Evolutionary conservation across 1,140 invertebrate genomes (phyloP), one percentile per base, ranked within the genome.

Genomic region (Caenorhabditis latens): DNA sequence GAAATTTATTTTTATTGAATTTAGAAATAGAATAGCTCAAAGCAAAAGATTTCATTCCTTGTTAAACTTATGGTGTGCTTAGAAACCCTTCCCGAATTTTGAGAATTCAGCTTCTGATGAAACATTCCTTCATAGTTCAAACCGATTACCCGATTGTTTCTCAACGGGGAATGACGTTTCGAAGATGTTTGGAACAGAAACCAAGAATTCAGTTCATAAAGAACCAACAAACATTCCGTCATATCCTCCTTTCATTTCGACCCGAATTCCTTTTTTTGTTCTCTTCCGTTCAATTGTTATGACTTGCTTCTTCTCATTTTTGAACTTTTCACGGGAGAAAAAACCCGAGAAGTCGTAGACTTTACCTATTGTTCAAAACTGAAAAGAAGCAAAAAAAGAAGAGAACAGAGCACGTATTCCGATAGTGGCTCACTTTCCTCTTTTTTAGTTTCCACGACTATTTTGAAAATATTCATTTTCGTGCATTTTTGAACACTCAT

Each of bases 311-410:
- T 13, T 40, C 43, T 50, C 46, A 48, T 79, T 48, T 79, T 50
- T 50, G 71, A 79, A 50, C 71, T 79, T 43, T 79, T 79, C 71
- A 53, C 43, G 71, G 46, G 46, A 53, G 46, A 50, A 79, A 79
- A 14, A 53, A 24, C 13, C 21, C 71, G 71, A 50, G 71, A 79
- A 50, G n/a, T 71, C n/a, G 13, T 13, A 71, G 65, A 71, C 71
- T 79, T 50, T n/a, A 50, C n/a, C 71, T 79, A 79, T 79, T 79
- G 71, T 79, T 79, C 71, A n/a, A 53, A 46, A 48, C 46, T 14
- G 46, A 79, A 53, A 13, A 79, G 46, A 53, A 79, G 9, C 21
- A 13, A 24, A 24, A 79, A 53, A 79, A 71, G 9, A 40, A 19
- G 63, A 40, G 40, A 16, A n/a, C 11, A 50, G 71, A 79, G 46